Percentiles rank a stretch among this genome's conserved stretches.
Evolutionary conservation across 2,113 vertebrate genomes (phyloP).

Genomic region (Dasyurus viverrinus): DNA sequence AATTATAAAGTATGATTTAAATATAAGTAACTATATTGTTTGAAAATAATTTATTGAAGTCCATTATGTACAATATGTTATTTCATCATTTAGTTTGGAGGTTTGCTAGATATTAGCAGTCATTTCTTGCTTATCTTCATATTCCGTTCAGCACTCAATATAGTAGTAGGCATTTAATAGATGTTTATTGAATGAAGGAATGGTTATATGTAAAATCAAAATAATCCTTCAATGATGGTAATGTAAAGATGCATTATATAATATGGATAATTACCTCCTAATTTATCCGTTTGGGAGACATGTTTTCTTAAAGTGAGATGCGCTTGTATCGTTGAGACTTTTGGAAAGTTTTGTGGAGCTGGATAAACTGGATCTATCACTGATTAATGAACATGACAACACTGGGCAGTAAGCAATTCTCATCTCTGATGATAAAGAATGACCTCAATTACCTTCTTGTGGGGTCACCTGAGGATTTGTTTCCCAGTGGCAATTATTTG

Average conservation of each 20-base stretch:
- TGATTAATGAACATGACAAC: conserved; percentile 28
- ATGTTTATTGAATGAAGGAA: neutral
- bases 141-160: neutral
- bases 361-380: neutral
- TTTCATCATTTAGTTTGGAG: too few relatives aligned
- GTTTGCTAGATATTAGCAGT: too few relatives aligned
- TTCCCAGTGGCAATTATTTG: neutral
- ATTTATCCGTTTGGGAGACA: neutral
- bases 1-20: too few relatives aligned
- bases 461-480: neutral
- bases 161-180: neutral
- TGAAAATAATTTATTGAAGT: too few relatives aligned
- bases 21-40: too few relatives aligned
- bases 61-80: too few relatives aligned
- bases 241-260: neutral
- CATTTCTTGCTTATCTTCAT: neutral
- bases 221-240: neutral
- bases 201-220: neutral
- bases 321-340: neutral
- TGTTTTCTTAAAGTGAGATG: neutral
- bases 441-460: neutral
- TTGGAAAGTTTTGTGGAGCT: conserved; percentile 11
- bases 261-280: neutral
- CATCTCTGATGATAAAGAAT: neutral
- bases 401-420: neutral